These are phyloP conservation scores for Gobius niger DNA, from an alignment of 2,113 vertebrate species.

Conservation along the genomic window DNA sequence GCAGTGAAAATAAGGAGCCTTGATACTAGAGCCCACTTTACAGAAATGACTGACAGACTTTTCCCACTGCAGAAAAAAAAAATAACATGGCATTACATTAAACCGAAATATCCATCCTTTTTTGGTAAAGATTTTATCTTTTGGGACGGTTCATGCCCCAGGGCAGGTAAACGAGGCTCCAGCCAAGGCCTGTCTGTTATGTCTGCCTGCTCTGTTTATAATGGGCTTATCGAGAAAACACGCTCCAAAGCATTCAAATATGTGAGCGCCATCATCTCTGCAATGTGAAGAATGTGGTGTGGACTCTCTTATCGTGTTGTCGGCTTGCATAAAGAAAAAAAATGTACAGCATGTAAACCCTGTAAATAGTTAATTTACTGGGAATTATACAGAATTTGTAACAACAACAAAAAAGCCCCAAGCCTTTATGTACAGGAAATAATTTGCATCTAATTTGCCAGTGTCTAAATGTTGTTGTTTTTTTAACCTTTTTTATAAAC, in stretches of 20 bases:
- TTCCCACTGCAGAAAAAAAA: constrained; percentile 67
- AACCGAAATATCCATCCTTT: too few relatives aligned
- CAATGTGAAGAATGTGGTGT: constrained; percentile 44
- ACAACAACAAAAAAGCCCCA: too few relatives aligned
- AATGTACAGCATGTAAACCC: not conserved
- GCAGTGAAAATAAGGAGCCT: constrained; percentile 65
- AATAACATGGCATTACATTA: not conserved
- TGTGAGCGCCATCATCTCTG: constrained; percentile 31
- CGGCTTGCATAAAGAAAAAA: not conserved
- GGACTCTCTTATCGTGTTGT: constrained; percentile 10
- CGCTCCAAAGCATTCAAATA: constrained; percentile 14
- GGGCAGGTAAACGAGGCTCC: constrained; percentile 12
- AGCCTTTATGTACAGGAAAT: too few relatives aligned
- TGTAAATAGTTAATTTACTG: not conserved
- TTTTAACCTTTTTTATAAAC: too few relatives aligned
- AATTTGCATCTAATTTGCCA: too few relatives aligned
- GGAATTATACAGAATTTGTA: too few relatives aligned
- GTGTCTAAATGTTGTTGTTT: too few relatives aligned
- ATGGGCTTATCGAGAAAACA: constrained; percentile 29
- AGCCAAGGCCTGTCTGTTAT: constrained; percentile 53
- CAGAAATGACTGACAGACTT: constrained; percentile 64
- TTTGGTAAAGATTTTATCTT: not conserved
- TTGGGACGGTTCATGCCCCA: not conserved
- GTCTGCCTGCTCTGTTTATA: constrained; percentile 17
- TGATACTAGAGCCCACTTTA: constrained; percentile 52